Conservation (phyloP, 2,113 vertebrate species). For the Brienomyrus brachyistius region DNA sequence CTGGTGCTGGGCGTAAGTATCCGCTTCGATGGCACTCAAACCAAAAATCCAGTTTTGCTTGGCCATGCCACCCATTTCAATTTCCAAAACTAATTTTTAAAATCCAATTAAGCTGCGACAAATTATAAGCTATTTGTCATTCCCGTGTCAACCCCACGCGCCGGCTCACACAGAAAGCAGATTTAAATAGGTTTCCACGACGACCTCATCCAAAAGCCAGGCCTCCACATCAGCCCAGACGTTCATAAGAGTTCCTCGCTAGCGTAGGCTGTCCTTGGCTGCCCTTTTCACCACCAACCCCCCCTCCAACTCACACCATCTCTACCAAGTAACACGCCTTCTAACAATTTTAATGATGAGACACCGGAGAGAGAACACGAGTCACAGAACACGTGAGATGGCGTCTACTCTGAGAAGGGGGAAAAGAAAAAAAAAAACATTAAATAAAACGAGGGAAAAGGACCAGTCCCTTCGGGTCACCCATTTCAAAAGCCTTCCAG, state of each 20-base stretch:
- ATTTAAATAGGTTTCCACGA: background rate
- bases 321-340: constrained; percentile 2
- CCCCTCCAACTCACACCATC: background rate
- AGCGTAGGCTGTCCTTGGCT: background rate
- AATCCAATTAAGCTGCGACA: background rate
- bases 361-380: constrained; percentile 25
- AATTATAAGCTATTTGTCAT: constrained; percentile 9
- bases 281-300: background rate
- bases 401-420: constrained; percentile 10
- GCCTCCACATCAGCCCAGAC: background rate
- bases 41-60: background rate
- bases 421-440: background rate
- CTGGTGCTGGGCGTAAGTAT: background rate
- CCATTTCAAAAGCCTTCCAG: background rate
- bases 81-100: constrained; percentile 9
- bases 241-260: background rate
- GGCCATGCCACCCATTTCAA: background rate
- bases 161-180: background rate
- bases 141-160: background rate
- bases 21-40: background rate
- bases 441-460: background rate
- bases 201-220: background rate
- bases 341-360: constrained; percentile 40
- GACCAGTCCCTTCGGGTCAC: constrained; percentile 3
- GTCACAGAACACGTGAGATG: constrained; percentile 36